Conservation (phyloP, 2,797 vertebrate genomes). For the Morus bassanus region DNA sequence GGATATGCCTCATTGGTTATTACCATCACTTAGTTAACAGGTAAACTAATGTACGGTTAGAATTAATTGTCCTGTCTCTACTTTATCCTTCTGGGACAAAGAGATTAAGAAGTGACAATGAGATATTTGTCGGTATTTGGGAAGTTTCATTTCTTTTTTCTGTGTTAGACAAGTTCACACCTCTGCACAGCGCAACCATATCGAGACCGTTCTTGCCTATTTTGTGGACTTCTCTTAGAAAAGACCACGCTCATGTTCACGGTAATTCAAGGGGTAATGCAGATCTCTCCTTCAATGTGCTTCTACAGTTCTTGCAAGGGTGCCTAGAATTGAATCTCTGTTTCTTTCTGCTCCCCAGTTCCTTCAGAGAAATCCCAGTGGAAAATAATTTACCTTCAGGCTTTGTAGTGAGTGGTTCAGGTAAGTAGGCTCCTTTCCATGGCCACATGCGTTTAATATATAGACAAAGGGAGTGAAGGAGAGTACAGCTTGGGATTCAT, state of each 20-base stretch:
- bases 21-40: neutral
- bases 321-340: neutral
- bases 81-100: neutral
- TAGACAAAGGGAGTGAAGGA: neutral
- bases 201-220: neutral
- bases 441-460: neutral
- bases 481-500: neutral
- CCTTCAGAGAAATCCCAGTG: neutral
- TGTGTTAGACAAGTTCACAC: neutral
- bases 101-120: neutral
- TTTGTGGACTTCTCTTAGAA: neutral
- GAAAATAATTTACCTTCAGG: neutral
- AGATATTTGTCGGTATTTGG: neutral
- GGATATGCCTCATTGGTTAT: neutral
- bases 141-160: neutral
- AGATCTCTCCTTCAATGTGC: neutral
- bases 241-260: neutral
- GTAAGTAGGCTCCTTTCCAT: neutral
- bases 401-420: neutral
- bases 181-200: neutral
- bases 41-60: neutral
- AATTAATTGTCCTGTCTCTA: neutral
- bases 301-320: neutral
- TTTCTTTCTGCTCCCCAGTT: neutral
- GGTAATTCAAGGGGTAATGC: neutral